Evolutionary conservation across 2,797 vertebrate species (phyloP), one percentile per base, ranked within the genome.

Genomic region (Galago senegalensis): DNA sequence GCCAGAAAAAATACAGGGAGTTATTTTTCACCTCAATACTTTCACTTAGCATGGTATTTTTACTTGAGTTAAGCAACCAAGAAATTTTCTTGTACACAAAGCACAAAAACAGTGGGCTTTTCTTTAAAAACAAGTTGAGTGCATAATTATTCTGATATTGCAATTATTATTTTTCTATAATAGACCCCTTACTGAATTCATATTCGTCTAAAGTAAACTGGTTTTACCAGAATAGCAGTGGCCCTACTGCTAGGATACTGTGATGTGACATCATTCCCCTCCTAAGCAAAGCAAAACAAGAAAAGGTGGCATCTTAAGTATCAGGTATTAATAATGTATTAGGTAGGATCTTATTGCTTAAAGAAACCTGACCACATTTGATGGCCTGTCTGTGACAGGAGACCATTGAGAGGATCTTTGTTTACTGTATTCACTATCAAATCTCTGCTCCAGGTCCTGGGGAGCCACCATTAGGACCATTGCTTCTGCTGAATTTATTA

Each of bases 401-500:
- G 23, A 60, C 21, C 23, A 18, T 2, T 7, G 37, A 34, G 31
- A 21, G 0, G 0, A n/a, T n/a, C 61, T 58, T 31, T 63, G 49
- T 53, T 79, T 25, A 23, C 25, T 77, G 25, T 93, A 40, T 1
- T 56, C 37, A 76, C 81, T 75, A 46, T 27, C 69, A 89, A 0
- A 40, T 61, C 96, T 97, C 93, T 70, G 12, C 29, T 73, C 37
- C 40, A 27, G 4, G 27, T 88, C 1, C 11, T 89, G 87, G 43
- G 23, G 20, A 81, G 4, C 53, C 25, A 79, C 61, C 11, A 37
- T 16, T 0, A 0, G 12, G 56, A 12, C 23, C 5, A 2, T 16
- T 11, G 27, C 1, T 31, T 1, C 2, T 6, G n/a, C 13, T 43
- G 61, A n/a, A 29, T 79, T 97, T 98, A 1, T 97, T 97, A 99